A percentile compares a stretch with the other conserved stretches of the same genome.
Conservation (phyloP, 2,113 vertebrate species). For the Ranitomeya variabilis region DNA sequence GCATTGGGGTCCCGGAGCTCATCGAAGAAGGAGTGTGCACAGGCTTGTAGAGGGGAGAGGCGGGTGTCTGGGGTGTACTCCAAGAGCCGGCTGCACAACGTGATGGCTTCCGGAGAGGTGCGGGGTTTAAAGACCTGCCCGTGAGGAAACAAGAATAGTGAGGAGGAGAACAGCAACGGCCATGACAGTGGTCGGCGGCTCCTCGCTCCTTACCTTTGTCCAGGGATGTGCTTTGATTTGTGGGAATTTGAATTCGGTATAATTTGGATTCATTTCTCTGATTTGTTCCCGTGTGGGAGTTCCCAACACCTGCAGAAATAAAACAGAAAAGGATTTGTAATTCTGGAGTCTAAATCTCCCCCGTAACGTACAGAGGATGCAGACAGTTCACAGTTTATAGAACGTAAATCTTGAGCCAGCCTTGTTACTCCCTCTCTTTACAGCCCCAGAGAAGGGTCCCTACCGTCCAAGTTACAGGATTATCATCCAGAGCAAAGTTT, state of each 20-base stretch:
- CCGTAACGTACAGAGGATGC: no score
- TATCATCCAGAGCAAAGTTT: no score
- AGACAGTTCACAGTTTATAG: no score
- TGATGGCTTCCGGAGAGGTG: slow-evolving; percentile 88
- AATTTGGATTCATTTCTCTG: slow-evolving; percentile 94
- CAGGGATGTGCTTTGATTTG: slow-evolving; percentile 96
- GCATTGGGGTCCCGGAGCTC: slow-evolving; percentile 85
- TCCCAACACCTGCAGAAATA: slow-evolving; percentile 80
- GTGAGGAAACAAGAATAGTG: neutral
- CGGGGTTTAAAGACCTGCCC: slow-evolving; percentile 88
- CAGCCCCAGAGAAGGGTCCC: no score
- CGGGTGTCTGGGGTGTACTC: slow-evolving; percentile 91
- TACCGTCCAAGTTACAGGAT: no score
- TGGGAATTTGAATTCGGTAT: slow-evolving; percentile 94
- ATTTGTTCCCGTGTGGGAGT: slow-evolving; percentile 94
- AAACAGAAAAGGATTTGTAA: no score
- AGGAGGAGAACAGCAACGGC: neutral
- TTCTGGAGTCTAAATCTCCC: no score
- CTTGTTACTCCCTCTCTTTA: no score
- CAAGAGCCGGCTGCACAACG: slow-evolving; percentile 87
- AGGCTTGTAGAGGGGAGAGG: slow-evolving; percentile 88
- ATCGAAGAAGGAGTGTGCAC: slow-evolving; percentile 88
- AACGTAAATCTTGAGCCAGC: no score
- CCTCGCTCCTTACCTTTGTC: slow-evolving; percentile 78
- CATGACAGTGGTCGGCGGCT: no score